Base-by-base conservation (phyloP, 2,888 invertebrate species). In the Sympetrum striolatum region DNA sequence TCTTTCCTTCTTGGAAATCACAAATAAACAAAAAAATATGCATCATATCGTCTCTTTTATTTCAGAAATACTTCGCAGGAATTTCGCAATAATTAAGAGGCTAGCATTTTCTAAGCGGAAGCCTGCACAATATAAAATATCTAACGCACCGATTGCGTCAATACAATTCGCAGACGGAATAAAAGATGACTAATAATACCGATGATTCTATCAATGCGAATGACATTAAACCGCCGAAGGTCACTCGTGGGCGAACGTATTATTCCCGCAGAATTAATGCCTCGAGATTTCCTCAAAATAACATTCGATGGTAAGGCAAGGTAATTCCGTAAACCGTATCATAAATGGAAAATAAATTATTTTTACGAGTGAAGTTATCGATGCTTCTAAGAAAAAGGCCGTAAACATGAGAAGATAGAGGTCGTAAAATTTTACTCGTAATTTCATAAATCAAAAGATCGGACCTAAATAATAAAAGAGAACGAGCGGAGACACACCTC, bases 371-470 rank as follows among this genome's bases (percentile, higher is more conserved):
- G 37, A 37, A 64, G 60, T 86, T 86, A 86, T 64, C 60, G 86
- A 86, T 60, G 86, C 60, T 86, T 86, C 86, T 60, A n/a, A 37
- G 86, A 86, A 53, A 60, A 39, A 60, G 37, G 86, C 86, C 60
- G 86, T 86, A 86, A 86, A 86, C n/a, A 60, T 10, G 86, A n/a
- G 60, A 18, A 73, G 86, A 60, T 60, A 86, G 86, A 58, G 31
- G 58, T 60, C 86, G 31, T 86, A 86, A 86, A 86, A 39, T 35
- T 31, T 37, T 64, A 15, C 60, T 39, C 58, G 86, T 60, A 58
- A 86, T 86, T 86, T 86, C 86, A 86, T 86, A 86, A 86, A 86
- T 86, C 86, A 86, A 37, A 60, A 58, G 86, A 86, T 58, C 60
- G 60, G 60, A 60, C 48, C 60, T 60, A 14, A 25, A 53, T 73